Percentiles rank a stretch among this genome's conserved stretches.
These are phyloP conservation scores for Scartelaos histophorus DNA, from an alignment of 2,113 vertebrate genomes.

Conservation along the genomic window DNA sequence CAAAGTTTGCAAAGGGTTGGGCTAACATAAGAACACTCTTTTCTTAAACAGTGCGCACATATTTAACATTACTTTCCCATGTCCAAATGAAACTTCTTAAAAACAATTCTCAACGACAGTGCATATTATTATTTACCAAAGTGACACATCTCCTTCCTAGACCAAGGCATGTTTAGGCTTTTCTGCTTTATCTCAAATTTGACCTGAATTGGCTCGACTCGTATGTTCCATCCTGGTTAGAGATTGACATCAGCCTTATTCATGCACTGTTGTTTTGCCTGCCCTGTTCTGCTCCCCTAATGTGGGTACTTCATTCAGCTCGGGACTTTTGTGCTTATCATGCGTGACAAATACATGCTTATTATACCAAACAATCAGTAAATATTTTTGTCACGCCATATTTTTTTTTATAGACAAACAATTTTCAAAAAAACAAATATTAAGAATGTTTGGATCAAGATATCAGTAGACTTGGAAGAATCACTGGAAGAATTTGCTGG, in stretches of 20 bases:
- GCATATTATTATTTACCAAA: conserved; percentile 20
- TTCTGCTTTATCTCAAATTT: conserved; percentile 45
- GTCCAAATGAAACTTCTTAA: background rate
- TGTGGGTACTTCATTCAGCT: conserved; percentile 13
- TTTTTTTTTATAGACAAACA: no score
- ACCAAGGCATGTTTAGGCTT: conserved; percentile 44
- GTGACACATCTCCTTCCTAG: conserved; percentile 4
- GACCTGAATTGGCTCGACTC: conserved; percentile 25
- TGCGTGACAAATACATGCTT: no score
- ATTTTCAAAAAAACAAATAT: no score
- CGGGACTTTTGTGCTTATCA: background rate
- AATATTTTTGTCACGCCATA: no score
- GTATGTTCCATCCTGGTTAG: conserved; percentile 25
- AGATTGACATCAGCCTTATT: conserved; percentile 45
- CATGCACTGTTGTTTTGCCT: conserved; percentile 18
- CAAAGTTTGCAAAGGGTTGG: background rate
- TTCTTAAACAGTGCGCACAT: background rate
- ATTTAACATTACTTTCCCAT: conserved; percentile 8
- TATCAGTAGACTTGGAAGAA: no score
- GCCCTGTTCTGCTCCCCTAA: conserved; percentile 11
- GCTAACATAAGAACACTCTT: background rate
- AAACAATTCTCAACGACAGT: conserved; percentile 6
- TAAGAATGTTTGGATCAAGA: no score
- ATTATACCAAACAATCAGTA: no score
- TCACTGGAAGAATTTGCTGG: no score